A percentile compares a stretch with the other conserved stretches of the same genome.
phyloP scores from a whole-genome alignment of 2,113 vertebrate species.

The Excalfactoria chinensis region DNA sequence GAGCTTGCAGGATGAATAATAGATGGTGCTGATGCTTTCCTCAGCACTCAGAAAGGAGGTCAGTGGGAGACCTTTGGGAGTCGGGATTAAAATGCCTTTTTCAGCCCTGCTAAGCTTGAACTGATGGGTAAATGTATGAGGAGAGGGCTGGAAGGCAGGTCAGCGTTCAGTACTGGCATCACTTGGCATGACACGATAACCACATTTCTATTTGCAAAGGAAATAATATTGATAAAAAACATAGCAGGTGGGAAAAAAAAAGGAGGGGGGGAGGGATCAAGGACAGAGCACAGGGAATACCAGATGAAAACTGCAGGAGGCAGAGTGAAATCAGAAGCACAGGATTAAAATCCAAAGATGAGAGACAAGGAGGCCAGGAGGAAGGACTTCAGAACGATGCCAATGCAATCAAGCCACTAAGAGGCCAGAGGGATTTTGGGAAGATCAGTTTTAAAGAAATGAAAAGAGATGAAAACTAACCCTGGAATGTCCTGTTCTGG shows the following conservation, averaged over 20 bases:
- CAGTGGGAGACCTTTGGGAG: constrained; percentile 11
- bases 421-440: background rate
- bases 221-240: background rate
- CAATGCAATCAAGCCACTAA: background rate
- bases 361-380: background rate
- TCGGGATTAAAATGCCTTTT: background rate
- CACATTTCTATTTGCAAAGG: background rate
- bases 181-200: background rate
- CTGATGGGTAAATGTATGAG: background rate
- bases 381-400: background rate
- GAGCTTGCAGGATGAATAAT: background rate
- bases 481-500: background rate
- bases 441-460: background rate
- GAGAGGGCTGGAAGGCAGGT: background rate
- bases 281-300: background rate
- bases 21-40: background rate
- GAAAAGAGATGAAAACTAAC: background rate
- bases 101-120: background rate
- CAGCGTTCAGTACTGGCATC: background rate
- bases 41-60: background rate
- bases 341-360: background rate
- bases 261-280: background rate
- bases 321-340: background rate
- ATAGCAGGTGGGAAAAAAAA: background rate
- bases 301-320: background rate